phyloP scores from a whole-genome alignment of 2,113 vertebrate genomes.

The Alligator sinensis region DNA sequence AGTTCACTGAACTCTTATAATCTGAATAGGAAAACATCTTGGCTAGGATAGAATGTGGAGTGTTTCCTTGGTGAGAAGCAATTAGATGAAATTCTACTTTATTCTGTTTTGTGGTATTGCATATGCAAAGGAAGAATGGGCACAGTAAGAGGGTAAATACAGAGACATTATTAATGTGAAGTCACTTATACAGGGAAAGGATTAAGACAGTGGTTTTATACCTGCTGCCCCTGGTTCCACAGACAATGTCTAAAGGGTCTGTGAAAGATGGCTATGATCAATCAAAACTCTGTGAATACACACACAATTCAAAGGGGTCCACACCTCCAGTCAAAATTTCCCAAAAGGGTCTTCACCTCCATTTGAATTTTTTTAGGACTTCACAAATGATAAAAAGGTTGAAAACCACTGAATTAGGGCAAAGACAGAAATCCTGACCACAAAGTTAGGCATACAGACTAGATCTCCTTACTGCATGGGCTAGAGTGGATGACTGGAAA shows the following conservation, averaged over 20 bases:
- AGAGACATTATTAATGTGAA: constrained; percentile 35
- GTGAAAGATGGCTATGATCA: too few species aligned
- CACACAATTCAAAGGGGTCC: too few species aligned
- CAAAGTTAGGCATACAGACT: not conserved
- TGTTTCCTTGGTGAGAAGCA: constrained; percentile 52
- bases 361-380: too few species aligned
- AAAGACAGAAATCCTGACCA: constrained; percentile 16
- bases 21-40: constrained; percentile 64
- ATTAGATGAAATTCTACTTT: constrained; percentile 59
- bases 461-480: not conserved
- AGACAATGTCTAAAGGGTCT: too few species aligned
- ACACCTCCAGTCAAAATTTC: too few species aligned
- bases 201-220: constrained; percentile 11
- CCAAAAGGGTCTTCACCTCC: too few species aligned
- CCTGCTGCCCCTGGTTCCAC: too few species aligned
- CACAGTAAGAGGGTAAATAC: constrained; percentile 41
- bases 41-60: constrained; percentile 65
- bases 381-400: too few species aligned
- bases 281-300: too few species aligned
- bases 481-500: not conserved
- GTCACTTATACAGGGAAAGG: not conserved
- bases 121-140: constrained; percentile 59
- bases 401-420: not conserved
- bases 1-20: constrained; percentile 68
- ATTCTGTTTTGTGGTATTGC: constrained; percentile 47